A percentile compares a stretch with the other conserved stretches of the same genome.
These are phyloP conservation scores for Notodonta dromedarius DNA, from an alignment of 2,888 invertebrate species.

Conservation along the genomic window DNA sequence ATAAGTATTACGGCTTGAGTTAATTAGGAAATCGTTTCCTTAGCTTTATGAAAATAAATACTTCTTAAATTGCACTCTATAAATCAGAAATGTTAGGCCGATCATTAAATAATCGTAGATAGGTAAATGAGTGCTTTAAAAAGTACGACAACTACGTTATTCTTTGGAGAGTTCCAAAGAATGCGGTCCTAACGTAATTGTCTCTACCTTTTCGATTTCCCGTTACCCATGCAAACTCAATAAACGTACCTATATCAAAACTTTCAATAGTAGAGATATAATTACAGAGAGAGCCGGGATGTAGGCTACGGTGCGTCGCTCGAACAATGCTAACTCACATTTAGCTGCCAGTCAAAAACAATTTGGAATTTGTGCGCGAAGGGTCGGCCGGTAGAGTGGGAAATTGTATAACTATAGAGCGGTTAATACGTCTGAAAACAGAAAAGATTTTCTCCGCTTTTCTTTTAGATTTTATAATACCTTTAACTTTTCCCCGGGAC, in stretches of 20 bases:
- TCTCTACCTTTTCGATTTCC: conserved; percentile 29
- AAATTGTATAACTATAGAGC: conserved; percentile 61
- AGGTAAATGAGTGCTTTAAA: too few relatives aligned
- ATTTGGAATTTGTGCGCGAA: conserved; percentile 83
- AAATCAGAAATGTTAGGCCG: too few relatives aligned
- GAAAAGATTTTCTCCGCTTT: neutral
- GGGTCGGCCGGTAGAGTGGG: conserved; percentile 66
- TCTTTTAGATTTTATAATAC: too few relatives aligned
- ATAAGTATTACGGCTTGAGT: too few relatives aligned
- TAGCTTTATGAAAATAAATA: too few relatives aligned
- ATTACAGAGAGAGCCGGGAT: conserved; percentile 76
- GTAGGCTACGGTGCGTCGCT: conserved; percentile 74
- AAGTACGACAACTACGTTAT: too few relatives aligned
- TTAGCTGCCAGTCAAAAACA: conserved; percentile 85
- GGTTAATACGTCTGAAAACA: conserved; percentile 32
- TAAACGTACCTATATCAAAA: conserved; percentile 22
- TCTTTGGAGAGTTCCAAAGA: too few relatives aligned
- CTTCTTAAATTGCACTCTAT: too few relatives aligned
- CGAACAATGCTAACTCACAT: conserved; percentile 84
- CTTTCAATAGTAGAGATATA: conserved; percentile 61
- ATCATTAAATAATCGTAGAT: too few relatives aligned
- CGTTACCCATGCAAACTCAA: conserved; percentile 11
- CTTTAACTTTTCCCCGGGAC: too few relatives aligned
- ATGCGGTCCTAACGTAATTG: conserved; percentile 31
- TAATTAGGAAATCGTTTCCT: too few relatives aligned